Conservation (phyloP, 2,113 vertebrate species). For the Xenopus tropicalis region DNA sequence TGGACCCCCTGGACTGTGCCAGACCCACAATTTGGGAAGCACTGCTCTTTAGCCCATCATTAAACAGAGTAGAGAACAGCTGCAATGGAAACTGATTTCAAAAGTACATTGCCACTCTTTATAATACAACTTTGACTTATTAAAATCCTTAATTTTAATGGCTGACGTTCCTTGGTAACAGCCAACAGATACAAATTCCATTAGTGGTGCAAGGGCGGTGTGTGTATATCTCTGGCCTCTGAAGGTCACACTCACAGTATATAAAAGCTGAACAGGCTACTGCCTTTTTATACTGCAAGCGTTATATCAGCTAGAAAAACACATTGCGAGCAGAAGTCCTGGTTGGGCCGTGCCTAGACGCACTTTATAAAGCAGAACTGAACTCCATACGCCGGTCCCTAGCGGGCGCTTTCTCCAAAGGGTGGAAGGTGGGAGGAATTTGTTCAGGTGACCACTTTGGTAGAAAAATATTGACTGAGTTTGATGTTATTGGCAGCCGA, state of each 20-base stretch:
- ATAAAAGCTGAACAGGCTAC: conserved; percentile 16
- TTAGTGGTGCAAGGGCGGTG: not conserved
- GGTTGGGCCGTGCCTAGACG: not conserved
- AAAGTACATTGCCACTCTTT: too few species aligned
- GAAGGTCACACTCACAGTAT: not conserved
- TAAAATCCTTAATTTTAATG: too few species aligned
- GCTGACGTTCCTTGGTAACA: not conserved
- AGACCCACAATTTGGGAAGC: too few species aligned
- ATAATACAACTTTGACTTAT: too few species aligned
- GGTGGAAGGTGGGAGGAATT: conserved; percentile 6
- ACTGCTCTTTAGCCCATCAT: too few species aligned
- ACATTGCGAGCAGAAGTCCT: not conserved
- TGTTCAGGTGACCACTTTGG: conserved; percentile 35
- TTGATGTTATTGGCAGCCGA: conserved; percentile 30
- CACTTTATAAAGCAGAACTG: not conserved
- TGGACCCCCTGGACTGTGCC: too few species aligned
- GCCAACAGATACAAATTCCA: conserved; percentile 13
- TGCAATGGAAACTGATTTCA: too few species aligned
- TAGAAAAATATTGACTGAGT: conserved; percentile 27
- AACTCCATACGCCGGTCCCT: conserved; percentile 3
- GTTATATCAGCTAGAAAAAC: conserved; percentile 18
- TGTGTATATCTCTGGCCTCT: not conserved
- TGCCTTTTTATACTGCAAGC: not conserved
- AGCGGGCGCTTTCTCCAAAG: not conserved
- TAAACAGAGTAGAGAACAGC: too few species aligned